These are phyloP conservation scores for Hemicentrotus pulcherrimus DNA, from an alignment of 35 echinoderm and acorn worm species.

Conservation along the genomic window DNA sequence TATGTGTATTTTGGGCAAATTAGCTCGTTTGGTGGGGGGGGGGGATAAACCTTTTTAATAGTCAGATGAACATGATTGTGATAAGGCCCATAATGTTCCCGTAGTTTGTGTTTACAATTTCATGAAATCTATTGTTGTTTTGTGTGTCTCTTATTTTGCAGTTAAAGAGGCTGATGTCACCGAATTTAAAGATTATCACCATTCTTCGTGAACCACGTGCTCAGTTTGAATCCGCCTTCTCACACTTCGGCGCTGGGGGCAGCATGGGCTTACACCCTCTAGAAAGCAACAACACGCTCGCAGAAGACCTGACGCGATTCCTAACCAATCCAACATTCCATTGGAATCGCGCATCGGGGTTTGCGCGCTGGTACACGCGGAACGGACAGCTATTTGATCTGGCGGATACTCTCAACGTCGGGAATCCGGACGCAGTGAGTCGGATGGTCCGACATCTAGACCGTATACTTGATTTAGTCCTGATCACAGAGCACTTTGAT, in stretches of 20 bases:
- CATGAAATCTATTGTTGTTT: no score
- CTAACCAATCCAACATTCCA: background rate
- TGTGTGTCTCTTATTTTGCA: no score
- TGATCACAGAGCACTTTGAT: conserved; percentile 76
- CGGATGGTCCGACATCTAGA: conserved; percentile 42
- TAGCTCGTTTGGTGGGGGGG: no score
- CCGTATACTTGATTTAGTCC: conserved; percentile 56
- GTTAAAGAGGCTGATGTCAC: background rate
- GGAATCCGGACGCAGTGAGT: conserved; percentile 12
- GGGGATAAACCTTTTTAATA: no score
- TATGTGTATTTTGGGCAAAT: no score
- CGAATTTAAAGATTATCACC: background rate
- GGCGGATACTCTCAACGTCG: background rate
- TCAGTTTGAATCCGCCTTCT: conserved; percentile 38
- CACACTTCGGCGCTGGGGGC: background rate
- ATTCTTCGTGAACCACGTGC: background rate
- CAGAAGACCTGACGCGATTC: conserved; percentile 9
- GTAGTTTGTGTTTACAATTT: no score
- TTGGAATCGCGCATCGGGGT: background rate
- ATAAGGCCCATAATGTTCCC: no score
- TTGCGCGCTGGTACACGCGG: background rate
- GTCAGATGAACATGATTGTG: no score
- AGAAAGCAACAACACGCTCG: background rate
- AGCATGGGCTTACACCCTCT: background rate
- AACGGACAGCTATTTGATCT: conserved; percentile 40